phyloP scores from a whole-genome alignment of 2,888 invertebrate genomes.

The Hypolimnas misippus region DNA sequence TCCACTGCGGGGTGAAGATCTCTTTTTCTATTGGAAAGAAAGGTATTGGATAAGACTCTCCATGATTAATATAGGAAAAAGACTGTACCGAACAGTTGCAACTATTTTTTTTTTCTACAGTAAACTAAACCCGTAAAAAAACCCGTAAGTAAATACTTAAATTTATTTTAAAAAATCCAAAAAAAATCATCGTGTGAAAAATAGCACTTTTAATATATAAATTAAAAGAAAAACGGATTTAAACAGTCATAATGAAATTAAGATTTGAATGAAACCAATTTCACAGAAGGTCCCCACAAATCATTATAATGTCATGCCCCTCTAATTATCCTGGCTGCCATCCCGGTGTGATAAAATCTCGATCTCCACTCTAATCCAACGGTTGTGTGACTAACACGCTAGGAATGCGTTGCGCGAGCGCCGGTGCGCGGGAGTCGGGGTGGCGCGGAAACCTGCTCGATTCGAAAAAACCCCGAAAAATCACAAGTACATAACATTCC shows the following conservation, averaged over 20 bases:
- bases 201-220: neutral
- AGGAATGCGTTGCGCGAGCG: conserved; percentile 47
- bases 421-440: conserved; percentile 44
- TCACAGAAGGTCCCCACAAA: conserved; percentile 60
- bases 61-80: no score
- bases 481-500: conserved; percentile 17
- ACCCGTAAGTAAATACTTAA: no score
- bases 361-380: conserved; percentile 57
- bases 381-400: conserved; percentile 50
- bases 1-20: no score
- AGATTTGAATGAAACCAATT: conserved; percentile 50
- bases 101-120: no score
- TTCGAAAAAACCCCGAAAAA: conserved; percentile 42
- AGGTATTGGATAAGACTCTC: no score
- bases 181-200: neutral
- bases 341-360: conserved; percentile 63
- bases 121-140: no score
- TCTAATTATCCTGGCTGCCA: conserved; percentile 61
- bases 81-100: no score
- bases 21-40: no score
- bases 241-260: conserved; percentile 30
- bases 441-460: conserved; percentile 47
- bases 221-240: conserved; percentile 12
- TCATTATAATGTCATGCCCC: conserved; percentile 58
- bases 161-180: neutral